phyloP scores from a whole-genome alignment of 1,140 invertebrate genomes.

The Charaxes varanes region DNA sequence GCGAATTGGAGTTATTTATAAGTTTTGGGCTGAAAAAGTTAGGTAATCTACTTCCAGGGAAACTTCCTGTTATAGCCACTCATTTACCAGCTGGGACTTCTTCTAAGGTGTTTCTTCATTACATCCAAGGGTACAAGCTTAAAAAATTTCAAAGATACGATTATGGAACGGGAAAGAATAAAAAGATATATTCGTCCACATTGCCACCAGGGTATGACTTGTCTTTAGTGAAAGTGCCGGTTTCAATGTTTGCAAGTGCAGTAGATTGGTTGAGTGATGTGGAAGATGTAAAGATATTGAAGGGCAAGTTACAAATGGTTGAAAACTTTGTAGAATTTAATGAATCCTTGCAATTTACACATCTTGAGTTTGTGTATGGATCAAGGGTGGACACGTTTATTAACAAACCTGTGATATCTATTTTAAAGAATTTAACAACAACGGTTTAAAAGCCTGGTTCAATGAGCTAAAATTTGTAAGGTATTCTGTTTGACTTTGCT shows the following conservation, averaged over 20 bases:
- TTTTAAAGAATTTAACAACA: conserved; percentile 22
- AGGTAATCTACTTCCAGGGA: conserved; percentile 32
- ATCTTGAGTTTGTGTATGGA: conserved; percentile 57
- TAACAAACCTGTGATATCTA: conserved; percentile 35
- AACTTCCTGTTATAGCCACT: conserved; percentile 37
- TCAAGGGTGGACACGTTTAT: conserved; percentile 34
- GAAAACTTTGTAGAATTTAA: conserved; percentile 30
- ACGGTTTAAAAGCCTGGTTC: no score
- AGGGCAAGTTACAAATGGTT: conserved; percentile 30
- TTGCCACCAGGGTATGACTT: conserved; percentile 44
- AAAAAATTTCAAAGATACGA: conserved; percentile 48
- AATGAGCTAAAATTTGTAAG: no score
- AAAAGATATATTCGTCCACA: conserved; percentile 29
- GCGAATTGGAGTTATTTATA: conserved; percentile 37
- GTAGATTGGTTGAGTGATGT: conserved; percentile 44
- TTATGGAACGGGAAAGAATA: conserved; percentile 38
- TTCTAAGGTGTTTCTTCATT: conserved; percentile 46
- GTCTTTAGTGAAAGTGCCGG: conserved; percentile 31
- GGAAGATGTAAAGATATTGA: conserved; percentile 33
- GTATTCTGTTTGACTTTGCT: no score
- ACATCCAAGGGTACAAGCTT: conserved; percentile 39
- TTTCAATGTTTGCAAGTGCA: conserved; percentile 43
- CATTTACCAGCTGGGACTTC: conserved; percentile 50
- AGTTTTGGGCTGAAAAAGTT: conserved; percentile 37
- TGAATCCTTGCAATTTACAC: conserved; percentile 41